These are phyloP conservation scores for Pseudococcus viburni DNA, from an alignment of 2,888 invertebrate species.

Conservation along the genomic window DNA sequence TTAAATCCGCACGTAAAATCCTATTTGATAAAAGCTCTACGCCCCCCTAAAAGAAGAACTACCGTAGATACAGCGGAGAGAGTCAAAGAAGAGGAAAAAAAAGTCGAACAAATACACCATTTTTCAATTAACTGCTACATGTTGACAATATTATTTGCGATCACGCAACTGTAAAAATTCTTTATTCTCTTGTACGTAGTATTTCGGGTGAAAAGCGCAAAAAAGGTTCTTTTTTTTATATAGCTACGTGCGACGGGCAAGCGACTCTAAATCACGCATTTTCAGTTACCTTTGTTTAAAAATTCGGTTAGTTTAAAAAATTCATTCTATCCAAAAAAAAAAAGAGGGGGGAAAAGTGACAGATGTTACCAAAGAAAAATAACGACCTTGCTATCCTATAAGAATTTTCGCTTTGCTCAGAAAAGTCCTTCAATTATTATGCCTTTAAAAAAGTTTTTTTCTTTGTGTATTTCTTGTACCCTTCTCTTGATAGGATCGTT, in stretches of 20 bases:
- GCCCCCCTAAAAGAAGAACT: not conserved
- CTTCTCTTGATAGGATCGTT: not conserved
- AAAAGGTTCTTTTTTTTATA: slow-evolving; percentile 16
- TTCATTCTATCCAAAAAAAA: slow-evolving; percentile 40
- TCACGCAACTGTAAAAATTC: slow-evolving; percentile 52
- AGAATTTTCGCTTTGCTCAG: slow-evolving; percentile 36
- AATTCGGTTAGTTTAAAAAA: slow-evolving; percentile 55
- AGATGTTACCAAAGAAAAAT: slow-evolving; percentile 50
- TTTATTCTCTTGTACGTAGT: not conserved
- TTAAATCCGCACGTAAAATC: slow-evolving; percentile 34
- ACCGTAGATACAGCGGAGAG: not conserved
- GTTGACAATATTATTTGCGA: slow-evolving; percentile 48
- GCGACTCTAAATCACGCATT: slow-evolving; percentile 46
- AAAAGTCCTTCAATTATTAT: slow-evolving; percentile 49
- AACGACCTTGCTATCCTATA: slow-evolving; percentile 25
- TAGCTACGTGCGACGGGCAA: slow-evolving; percentile 28
- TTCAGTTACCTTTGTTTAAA: slow-evolving; percentile 47
- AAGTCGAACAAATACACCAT: slow-evolving; percentile 36
- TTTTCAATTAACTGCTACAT: slow-evolving; percentile 54
- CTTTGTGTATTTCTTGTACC: not conserved
- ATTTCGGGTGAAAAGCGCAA: not conserved
- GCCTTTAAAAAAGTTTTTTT: slow-evolving; percentile 36
- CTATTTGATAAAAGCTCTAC: slow-evolving; percentile 13
- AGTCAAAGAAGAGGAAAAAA: not conserved
- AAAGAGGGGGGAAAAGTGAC: slow-evolving; percentile 38